Conservation (phyloP, 2,888 invertebrate genomes). For the Dasypolia templi region DNA sequence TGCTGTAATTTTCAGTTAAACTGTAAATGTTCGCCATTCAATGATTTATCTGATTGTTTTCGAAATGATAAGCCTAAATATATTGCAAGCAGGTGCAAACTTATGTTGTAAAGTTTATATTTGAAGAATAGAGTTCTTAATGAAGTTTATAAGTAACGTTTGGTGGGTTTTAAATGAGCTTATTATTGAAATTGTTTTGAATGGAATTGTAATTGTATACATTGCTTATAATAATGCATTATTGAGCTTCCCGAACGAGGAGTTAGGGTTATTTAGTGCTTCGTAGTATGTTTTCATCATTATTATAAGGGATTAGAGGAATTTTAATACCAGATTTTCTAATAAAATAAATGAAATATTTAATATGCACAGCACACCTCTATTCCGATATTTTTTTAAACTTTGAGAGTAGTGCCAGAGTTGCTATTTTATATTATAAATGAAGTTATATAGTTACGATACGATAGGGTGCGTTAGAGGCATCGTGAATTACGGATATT, state of each 20-base stretch:
- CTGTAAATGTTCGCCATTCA: constrained; percentile 63
- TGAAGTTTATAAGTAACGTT: constrained; percentile 55
- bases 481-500: constrained; percentile 14
- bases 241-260: constrained; percentile 65
- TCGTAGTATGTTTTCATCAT: constrained; percentile 71
- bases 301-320: constrained; percentile 67
- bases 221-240: constrained; percentile 64
- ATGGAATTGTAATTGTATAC: constrained; percentile 67
- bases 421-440: constrained; percentile 46
- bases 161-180: constrained; percentile 64
- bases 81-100: constrained; percentile 60
- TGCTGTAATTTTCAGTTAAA: constrained; percentile 71
- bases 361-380: constrained; percentile 56
- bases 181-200: constrained; percentile 63
- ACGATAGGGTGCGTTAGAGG: constrained; percentile 19
- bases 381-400: constrained; percentile 70
- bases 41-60: constrained; percentile 46
- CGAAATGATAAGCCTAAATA: constrained; percentile 51
- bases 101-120: constrained; percentile 60
- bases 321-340: constrained; percentile 63
- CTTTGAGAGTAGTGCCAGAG: constrained; percentile 30
- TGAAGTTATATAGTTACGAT: constrained; percentile 55
- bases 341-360: constrained; percentile 53
- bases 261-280: constrained; percentile 71
- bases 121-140: constrained; percentile 55